Percentiles rank a stretch among this genome's conserved stretches.
These are phyloP conservation scores for Cataglyphis rosenhaueri DNA, from an alignment of 2,888 invertebrate genomes.

Conservation along the genomic window DNA sequence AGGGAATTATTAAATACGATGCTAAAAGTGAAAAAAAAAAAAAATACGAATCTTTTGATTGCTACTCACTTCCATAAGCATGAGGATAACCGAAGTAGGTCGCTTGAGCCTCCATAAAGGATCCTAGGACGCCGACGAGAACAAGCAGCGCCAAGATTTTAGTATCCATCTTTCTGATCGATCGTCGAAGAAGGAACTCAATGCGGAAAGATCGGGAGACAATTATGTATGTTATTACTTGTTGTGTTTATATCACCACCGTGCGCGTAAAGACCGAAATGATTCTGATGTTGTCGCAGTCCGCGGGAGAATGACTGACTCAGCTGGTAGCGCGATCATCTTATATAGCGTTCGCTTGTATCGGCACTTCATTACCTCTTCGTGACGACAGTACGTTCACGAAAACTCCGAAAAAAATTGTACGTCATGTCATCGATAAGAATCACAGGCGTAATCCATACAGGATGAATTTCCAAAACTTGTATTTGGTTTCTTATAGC, in stretches of 20 bases:
- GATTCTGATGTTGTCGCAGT: conserved; percentile 72
- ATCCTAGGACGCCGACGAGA: conserved; percentile 63
- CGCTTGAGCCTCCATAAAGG: conserved; percentile 36
- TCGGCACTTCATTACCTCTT: conserved; percentile 65
- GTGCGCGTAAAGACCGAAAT: conserved; percentile 53
- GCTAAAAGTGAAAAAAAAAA: background rate
- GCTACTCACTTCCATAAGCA: conserved; percentile 63
- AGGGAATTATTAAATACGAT: background rate
- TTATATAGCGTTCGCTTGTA: conserved; percentile 81
- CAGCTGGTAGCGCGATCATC: conserved; percentile 75
- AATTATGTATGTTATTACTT: conserved; percentile 13
- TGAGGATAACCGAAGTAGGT: conserved; percentile 30
- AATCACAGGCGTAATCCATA: background rate
- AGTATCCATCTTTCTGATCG: conserved; percentile 67
- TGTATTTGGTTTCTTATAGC: background rate
- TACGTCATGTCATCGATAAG: conserved; percentile 15
- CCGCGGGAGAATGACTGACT: conserved; percentile 80
- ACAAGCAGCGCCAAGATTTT: conserved; percentile 66
- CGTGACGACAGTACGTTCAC: conserved; percentile 23
- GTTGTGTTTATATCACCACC: conserved; percentile 47
- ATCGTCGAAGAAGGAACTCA: conserved; percentile 24
- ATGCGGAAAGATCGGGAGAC: background rate
- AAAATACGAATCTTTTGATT: too few relatives aligned
- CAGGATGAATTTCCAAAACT: background rate
- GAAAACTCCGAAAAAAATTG: conserved; percentile 57